Evolutionary conservation across 2,113 vertebrate genomes (phyloP), one percentile per base, ranked within the genome.

Genomic region (Chloebia gouldiae): DNA sequence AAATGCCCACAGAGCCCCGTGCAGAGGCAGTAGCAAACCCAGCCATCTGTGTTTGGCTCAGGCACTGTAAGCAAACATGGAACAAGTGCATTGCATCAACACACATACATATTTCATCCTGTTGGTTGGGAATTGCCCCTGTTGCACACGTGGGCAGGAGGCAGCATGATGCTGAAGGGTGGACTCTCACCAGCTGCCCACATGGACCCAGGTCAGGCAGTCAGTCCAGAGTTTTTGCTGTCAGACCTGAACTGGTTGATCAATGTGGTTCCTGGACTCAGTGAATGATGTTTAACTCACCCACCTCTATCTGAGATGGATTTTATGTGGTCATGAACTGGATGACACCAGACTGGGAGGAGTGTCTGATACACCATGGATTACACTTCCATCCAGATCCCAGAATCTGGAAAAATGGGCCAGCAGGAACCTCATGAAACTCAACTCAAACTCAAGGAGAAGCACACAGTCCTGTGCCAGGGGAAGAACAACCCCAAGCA

Each of bases 121-220:
- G 22, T 28, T 3, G 5, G n/a, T 61, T 3, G 1, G 60, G 75
- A 81, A 30, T 60, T 57, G 49, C 73, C 33, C 25, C 40, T 37
- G 9, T 13, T 63, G 64, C 35, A 3, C 20, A 2, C 1, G 11
- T 0, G 8, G 30, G 68, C 50, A 19, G 19, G 50, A 47, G 31
- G 39, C 59, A 86, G 65, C 71, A 22, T 0, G 1, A 7, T 0
- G 0, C 4, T 23, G 63, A 83, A 77, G 64, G 56, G 42, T 50
- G 73, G 39, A 35, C 10, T 13, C 20, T 37, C 27, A 44, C 16
- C 50, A 44, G 40, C 50, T 80, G n/a, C 35, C 40, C 59, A n/a
- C 5, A 2, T 0, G 5, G 73, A 45, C 11, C 51, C 0, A 4
- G 53, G 40, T 71, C 47, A 39, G 37, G 64, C 49, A 64, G 19